Evolutionary conservation across 2,113 vertebrate genomes (phyloP), one percentile per base, ranked within the genome.

Genomic region (Oryzias celebensis): DNA sequence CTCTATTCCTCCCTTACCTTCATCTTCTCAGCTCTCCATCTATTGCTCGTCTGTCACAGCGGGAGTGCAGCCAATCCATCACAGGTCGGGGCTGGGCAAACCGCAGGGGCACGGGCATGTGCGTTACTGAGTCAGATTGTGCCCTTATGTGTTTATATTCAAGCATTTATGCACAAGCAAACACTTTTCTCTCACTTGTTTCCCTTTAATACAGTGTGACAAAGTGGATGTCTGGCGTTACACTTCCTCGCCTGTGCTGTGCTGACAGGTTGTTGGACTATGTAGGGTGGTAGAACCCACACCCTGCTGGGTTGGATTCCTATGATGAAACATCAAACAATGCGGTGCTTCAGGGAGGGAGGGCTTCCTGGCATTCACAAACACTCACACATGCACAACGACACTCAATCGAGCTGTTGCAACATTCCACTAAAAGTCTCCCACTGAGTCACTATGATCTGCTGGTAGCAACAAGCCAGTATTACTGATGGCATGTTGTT

Each of bases 41-140:
- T 83, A 90, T 90, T 80, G 88, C 86, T 89, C 80, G 77, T 91
- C 90, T 91, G 91, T 91, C 91, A 91, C 75, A 68, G 85, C 87
- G 70, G 73, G 88, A 89, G 87, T 90, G 91, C 90, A 91, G 82
- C 90, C 90, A 92, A 92, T 92, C 91, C 90, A 91, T 92, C 91
- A 92, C 69, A 66, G 88, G 86, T 91, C 84, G 71, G 73, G 75
- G 81, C 75, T 52, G 62, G 70, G 83, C 80, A 47, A 80, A 53
- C 65, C 46, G 71, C 72, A 7, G 52, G 81, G 65, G 72, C 50
- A 58, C 0, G 68, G 13, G 50, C 54, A 64, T 58, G 60, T 4
- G 58, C 52, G 58, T 54, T 60, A 3, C 55, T 53, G 58, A 54
- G 66, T 54, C 44, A 56, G 63, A 58, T 49, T 65, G 80, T 57